These are phyloP conservation scores for Amblyjoppa fuscipennis DNA, from an alignment of 2,888 invertebrate genomes.

Conservation along the genomic window DNA sequence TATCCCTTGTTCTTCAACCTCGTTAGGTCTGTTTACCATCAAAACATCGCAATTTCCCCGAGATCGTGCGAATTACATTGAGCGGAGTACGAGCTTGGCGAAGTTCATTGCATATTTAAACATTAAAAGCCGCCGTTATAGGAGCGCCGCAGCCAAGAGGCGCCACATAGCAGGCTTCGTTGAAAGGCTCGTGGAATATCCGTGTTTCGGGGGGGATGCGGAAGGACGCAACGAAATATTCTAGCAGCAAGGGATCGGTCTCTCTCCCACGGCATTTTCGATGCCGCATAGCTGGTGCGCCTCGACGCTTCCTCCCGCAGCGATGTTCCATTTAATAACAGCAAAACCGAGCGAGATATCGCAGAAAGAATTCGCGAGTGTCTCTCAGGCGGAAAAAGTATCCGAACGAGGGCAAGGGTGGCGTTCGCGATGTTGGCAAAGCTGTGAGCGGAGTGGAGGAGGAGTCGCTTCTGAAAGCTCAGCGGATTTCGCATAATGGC, in stretches of 20 bases:
- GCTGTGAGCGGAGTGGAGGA: no score
- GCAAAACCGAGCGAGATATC: neutral
- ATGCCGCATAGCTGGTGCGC: constrained; percentile 8
- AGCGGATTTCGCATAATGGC: constrained; percentile 6
- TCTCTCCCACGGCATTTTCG: constrained; percentile 7
- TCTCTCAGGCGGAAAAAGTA: neutral
- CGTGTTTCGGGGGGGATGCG: constrained; percentile 7
- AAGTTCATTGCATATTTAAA: constrained; percentile 20
- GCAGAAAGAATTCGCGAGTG: constrained; percentile 26
- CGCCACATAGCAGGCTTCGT: constrained; percentile 4
- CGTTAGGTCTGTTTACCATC: neutral
- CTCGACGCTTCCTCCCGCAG: neutral
- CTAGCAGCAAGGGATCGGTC: neutral
- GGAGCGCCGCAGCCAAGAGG: constrained; percentile 7
- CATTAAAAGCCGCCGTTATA: neutral
- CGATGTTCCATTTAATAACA: constrained; percentile 2
- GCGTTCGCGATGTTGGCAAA: neutral
- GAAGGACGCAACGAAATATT: constrained; percentile 50
- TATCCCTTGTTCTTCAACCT: neutral
- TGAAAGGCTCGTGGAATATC: constrained; percentile 48
- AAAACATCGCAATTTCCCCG: neutral
- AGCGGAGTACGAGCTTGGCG: neutral
- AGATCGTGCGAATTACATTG: neutral
- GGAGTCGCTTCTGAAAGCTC: neutral
- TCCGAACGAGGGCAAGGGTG: neutral